A percentile compares a stretch with the other conserved stretches of the same genome.
Conservation (phyloP, 1,140 invertebrate species). For the Thaumatotibia leucotreta region DNA sequence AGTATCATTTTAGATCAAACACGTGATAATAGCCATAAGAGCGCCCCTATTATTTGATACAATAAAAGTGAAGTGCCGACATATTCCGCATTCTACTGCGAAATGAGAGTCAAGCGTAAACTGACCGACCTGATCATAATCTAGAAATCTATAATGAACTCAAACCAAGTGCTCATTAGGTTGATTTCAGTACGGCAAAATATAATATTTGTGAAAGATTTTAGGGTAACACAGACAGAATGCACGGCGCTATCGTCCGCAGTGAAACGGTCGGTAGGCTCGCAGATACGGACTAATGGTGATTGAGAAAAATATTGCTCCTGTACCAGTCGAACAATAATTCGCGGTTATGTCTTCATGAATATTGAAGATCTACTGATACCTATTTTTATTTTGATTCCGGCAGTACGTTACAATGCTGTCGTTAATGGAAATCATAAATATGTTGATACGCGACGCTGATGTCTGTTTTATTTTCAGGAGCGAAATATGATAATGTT, state of each 20-base stretch:
- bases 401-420: conserved; percentile 41
- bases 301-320: conserved; percentile 74
- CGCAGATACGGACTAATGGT: conserved; percentile 72
- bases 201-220: conserved; percentile 40
- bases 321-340: conserved; percentile 46
- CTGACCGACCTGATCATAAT: conserved; percentile 40
- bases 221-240: conserved; percentile 43
- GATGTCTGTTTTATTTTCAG: conserved; percentile 24
- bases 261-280: conserved; percentile 59
- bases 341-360: conserved; percentile 71
- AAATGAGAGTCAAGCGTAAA: conserved; percentile 41
- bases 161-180: conserved; percentile 22
- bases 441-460: conserved; percentile 19
- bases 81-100: conserved; percentile 72
- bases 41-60: conserved; percentile 75
- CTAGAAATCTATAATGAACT: conserved; percentile 23
- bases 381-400: conserved; percentile 59
- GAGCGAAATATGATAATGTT: conserved; percentile 17
- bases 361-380: conserved; percentile 72
- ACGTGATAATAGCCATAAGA: conserved; percentile 74
- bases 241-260: conserved; percentile 43
- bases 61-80: conserved; percentile 76
- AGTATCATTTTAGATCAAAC: conserved; percentile 76
- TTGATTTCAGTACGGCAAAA: conserved; percentile 22
- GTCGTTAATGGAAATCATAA: conserved; percentile 50